Evolutionary conservation across 37 sponge, comb jelly and placozoan species (phyloP), one percentile per base, ranked within the genome.

Genomic region (Geodia barretti): DNA sequence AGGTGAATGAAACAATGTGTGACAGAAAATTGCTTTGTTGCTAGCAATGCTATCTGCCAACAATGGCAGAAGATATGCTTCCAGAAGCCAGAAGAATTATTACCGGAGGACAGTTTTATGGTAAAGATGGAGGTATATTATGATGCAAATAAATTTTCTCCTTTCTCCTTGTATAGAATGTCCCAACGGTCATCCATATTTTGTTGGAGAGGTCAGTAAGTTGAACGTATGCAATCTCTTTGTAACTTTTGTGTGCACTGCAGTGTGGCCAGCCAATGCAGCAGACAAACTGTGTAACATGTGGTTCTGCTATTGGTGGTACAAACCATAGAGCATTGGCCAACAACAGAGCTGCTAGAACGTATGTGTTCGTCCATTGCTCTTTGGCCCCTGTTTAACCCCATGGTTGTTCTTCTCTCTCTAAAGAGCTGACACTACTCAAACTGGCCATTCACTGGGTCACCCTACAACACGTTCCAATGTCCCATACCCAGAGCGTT

Each of bases 111-210:
- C n/a, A 37, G 31, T 87, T 81, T 61, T 87, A 81, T 62, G 64
- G 88, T 87, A 39, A 66, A 66, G 23, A 23, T 35, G n/a, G n/a
- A n/a, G n/a, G n/a, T 47, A 47, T 7, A 47, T 47, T 14, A 47
- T 47, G 54, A 14, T 17, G 14, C 14, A 14, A 7, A 47, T 47
- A 47, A 47, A 47, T 38, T 73, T 74, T 24, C 9, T 67, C 25
- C 0, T 54, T 11, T 31, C 43, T 73, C 24, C 32, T 38, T 60
- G 19, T 38, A 14, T 40, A 86, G 91, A 76, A 65, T 93, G 93
- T 63, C 82, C 86, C 2, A 84, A 70, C 39, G 93, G 93, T 37
- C 93, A 93, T 81, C 89, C 86, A 9, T 92, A 92, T 42, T 80
- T 84, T 29, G 77, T 92, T 32, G 74, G 65, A 41, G 85, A 92